These are phyloP conservation scores for Zhengitettix transpicula DNA, from an alignment of 2,888 invertebrate species.

Conservation along the genomic window DNA sequence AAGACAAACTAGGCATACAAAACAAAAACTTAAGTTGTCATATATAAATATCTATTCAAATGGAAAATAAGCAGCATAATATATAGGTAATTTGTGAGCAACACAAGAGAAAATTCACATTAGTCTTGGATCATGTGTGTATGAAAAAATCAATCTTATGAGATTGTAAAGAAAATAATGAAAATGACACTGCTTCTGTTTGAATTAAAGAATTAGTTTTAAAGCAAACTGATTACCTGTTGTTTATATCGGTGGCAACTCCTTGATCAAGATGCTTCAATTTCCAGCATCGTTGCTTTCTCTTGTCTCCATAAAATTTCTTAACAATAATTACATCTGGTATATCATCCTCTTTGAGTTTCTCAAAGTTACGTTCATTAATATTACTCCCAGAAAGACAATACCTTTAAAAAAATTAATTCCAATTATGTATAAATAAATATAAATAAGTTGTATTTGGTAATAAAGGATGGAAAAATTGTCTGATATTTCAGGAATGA, in stretches of 20 bases:
- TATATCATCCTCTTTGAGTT: conserved; percentile 44
- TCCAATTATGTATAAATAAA: too few species aligned
- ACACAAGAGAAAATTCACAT: too few species aligned
- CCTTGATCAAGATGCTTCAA: conserved; percentile 66
- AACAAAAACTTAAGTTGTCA: conserved; percentile 4
- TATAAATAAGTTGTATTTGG: too few species aligned
- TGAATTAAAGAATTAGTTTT: too few species aligned
- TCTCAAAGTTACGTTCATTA: conserved; percentile 79
- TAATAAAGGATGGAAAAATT: too few species aligned
- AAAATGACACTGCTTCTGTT: too few species aligned
- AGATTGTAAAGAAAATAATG: too few species aligned
- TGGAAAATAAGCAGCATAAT: too few species aligned
- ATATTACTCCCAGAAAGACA: conserved; percentile 81
- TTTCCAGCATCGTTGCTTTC: conserved; percentile 56
- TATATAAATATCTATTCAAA: conserved; percentile 15
- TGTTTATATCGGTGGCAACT: conserved; percentile 41
- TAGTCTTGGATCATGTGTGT: too few species aligned
- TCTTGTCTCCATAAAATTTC: conserved; percentile 67
- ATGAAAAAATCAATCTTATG: too few species aligned
- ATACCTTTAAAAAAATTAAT: conserved; percentile 39
- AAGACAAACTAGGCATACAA: background rate
- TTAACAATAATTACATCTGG: conserved; percentile 93
- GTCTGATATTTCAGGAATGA: too few species aligned
- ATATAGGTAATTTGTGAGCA: too few species aligned
- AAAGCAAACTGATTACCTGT: conserved; percentile 30